Evolutionary conservation across 1,140 invertebrate genomes (phyloP).

Genomic region (Thaumatotibia leucotreta): DNA sequence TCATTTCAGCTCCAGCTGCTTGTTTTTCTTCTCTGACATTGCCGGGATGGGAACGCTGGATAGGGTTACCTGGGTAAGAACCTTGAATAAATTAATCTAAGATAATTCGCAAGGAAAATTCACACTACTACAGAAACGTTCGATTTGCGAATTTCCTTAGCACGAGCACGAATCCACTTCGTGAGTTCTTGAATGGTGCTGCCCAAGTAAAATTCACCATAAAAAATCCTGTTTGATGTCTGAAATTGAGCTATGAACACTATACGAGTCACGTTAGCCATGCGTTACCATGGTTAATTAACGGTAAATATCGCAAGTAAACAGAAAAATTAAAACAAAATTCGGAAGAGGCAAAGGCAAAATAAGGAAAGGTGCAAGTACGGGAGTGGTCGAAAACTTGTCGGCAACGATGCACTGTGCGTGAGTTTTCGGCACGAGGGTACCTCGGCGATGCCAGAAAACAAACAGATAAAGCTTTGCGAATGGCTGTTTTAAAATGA

Average conservation of each 20-base stretch:
- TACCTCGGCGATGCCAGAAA: constrained; percentile 75
- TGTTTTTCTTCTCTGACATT: constrained; percentile 77
- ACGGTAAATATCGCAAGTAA: constrained; percentile 37
- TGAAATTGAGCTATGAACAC: constrained; percentile 38
- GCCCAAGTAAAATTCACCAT: constrained; percentile 60
- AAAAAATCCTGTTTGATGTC: constrained; percentile 30
- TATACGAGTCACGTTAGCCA: constrained; percentile 62
- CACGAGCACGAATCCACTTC: constrained; percentile 49
- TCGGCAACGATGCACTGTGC: constrained; percentile 37
- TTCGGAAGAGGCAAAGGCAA: constrained; percentile 60
- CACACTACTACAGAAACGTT: neutral
- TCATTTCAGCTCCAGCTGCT: constrained; percentile 64
- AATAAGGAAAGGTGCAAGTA: constrained; percentile 71
- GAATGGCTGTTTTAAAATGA: constrained; percentile 37
- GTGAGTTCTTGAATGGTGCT: constrained; percentile 74
- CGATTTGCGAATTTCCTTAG: constrained; percentile 45
- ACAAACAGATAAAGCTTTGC: constrained; percentile 76
- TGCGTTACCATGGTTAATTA: constrained; percentile 61
- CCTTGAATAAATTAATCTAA: constrained; percentile 42
- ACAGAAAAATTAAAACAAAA: constrained; percentile 41
- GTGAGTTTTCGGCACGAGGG: constrained; percentile 41
- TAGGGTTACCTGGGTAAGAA: constrained; percentile 67
- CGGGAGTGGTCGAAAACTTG: constrained; percentile 37
- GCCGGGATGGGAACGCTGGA: constrained; percentile 76
- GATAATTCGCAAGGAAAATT: constrained; percentile 41